Evolutionary conservation across 2,888 invertebrate genomes (phyloP).

Genomic region (Pyrocoelia pectoralis): DNA sequence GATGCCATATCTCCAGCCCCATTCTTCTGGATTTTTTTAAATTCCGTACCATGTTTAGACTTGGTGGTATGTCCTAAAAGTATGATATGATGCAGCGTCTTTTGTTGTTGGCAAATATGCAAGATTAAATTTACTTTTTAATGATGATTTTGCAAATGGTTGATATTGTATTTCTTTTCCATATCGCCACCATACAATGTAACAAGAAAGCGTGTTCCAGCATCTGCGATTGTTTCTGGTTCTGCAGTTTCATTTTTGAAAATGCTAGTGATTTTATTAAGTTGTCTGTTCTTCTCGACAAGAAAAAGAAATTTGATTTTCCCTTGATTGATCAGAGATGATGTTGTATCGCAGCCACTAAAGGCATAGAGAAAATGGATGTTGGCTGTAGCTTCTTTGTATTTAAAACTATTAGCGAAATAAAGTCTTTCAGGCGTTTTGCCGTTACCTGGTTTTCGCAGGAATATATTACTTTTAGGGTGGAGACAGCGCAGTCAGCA

Average conservation of each 20-base stretch:
- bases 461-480: not conserved
- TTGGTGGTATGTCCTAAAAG: too few relatives aligned
- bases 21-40: not conserved
- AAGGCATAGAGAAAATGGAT: conserved; percentile 30
- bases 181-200: conserved; percentile 32
- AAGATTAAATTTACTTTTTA: too few relatives aligned
- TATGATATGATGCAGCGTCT: not conserved
- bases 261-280: not conserved
- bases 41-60: not conserved
- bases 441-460: conserved; percentile 23
- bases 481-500: not conserved
- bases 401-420: conserved; percentile 7
- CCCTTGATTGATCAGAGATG: conserved; percentile 28
- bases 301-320: conserved; percentile 31
- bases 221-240: conserved; percentile 15
- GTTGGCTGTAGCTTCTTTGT: not conserved
- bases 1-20: not conserved
- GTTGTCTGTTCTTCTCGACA: conserved; percentile 21
- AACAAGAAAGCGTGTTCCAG: conserved; percentile 36
- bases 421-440: conserved; percentile 6
- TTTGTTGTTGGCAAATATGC: not conserved
- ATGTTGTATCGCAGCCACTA: conserved; percentile 28
- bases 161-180: conserved; percentile 5
- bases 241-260: conserved; percentile 23
- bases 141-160: not conserved